Base-by-base conservation (phyloP, 2,888 invertebrate genomes). In the Mechanitis messenoides region DNA sequence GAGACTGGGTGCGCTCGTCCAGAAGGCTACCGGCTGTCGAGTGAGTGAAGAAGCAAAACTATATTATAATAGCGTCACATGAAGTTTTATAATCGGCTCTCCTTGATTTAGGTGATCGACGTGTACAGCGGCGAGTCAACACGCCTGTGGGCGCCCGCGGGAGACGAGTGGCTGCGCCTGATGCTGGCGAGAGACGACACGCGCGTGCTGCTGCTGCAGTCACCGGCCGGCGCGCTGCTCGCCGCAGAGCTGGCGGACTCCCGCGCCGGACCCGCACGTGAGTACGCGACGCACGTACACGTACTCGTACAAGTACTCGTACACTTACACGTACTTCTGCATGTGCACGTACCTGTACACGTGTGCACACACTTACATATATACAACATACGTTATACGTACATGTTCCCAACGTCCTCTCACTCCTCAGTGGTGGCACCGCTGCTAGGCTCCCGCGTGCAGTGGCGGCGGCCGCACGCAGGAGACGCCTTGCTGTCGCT, bases 181-280 rank as follows among this genome's bases (percentile, higher is more conserved):
- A 54, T 72, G 66, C 61, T 72, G 64, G 56, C 53, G 55, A 65
- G 69, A 0, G 33, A 33, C 7, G 72, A 64, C 71, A 68, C 70
- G 58, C 68, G 75, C 57, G 75, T 83, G 60, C 65, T 87, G 74
- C 72, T 87, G 71, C 72, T 88, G 76, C 85, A 86, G 80, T 74
- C 84, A 59, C 87, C 84, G 0, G 85, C 85, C 58, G 71, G 60
- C 59, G 38, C 31, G 45, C 33, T 28, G n/a, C 42, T 50, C 33
- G 38, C 42, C 31, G 35, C 55, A 55, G 38, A 12, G n/a, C 45
- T 3, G 38, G 56, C 45, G 53, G 35, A 9, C 7, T 3, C 33
- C 12, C 42, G 45, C 54, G 50, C 45, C 45, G 45, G 7, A 33
- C 20, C n/a, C 31, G 42, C 35, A 2, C 45, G 73, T 71, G 35